Base-by-base conservation (phyloP, 2,888 invertebrate genomes). In the Morinoia aosen region DNA sequence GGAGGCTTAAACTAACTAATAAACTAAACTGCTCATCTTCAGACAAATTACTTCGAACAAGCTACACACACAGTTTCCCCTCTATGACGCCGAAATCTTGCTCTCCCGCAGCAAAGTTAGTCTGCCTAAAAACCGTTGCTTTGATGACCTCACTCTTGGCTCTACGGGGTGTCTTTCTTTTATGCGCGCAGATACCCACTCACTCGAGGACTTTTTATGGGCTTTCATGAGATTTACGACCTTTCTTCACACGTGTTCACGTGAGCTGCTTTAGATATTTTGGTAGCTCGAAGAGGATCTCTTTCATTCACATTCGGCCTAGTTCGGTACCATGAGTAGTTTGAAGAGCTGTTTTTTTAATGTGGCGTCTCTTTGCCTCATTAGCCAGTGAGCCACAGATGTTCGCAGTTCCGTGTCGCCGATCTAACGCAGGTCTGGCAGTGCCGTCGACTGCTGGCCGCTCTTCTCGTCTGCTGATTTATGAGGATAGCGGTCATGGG, bases 231-330 rank as follows among this genome's bases (percentile, higher is more conserved):
- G 76, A 76, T 76, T 76, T 76, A 76, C 76, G 76, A 76, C 76
- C 76, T 76, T 76, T 76, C 76, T 33, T 76, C 33, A 76, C 76
- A 76, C 76, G 76, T 76, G 76, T 76, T 16, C 76, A 16, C 76
- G 76, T 76, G 76, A 76, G 76, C 33, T 76, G 76, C 76, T 2
- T 33, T 76, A 76, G 19, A 25, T 76, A 76, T 76, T 76, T 76
- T 33, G 76, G 33, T 76, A 33, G 76, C 33, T 0, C 3, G 76
- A 76, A 76, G 25, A 76, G 76, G 76, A 25, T 76, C 33, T 76
- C 76, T 76, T 76, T 76, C 76, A 76, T 76, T 76, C 76, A 76
- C 76, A 76, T 76, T 76, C 76, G 33, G 76, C 76, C 76, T 76
- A 76, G 25, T 76, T 76, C 76, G 76, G 25, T 33, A 0, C 25